Conservation (phyloP, 2,888 invertebrate genomes). For the Schizaphis graminum region DNA sequence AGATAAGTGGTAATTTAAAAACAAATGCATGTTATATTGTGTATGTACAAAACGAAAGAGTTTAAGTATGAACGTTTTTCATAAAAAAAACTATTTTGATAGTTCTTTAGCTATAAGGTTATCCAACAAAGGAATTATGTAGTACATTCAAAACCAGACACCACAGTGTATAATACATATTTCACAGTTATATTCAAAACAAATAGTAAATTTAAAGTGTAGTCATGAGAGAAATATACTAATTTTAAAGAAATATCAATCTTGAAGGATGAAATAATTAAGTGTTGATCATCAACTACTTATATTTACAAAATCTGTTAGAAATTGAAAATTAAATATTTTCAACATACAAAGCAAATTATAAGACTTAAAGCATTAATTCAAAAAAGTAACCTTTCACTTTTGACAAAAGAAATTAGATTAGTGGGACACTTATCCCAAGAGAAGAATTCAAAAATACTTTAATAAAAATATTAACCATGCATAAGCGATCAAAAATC, state of each 20-base stretch:
- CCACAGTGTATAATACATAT: neutral
- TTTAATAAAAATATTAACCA: slow-evolving; percentile 1
- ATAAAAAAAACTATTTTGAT: neutral
- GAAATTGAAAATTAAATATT: neutral
- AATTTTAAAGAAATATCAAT: neutral
- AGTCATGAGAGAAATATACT: neutral
- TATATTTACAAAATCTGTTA: neutral
- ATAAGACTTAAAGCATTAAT: slow-evolving; percentile 2
- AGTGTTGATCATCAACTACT: neutral
- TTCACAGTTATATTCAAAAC: neutral
- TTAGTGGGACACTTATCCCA: neutral
- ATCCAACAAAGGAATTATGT: neutral
- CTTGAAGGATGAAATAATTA: neutral
- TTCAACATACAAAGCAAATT: neutral
- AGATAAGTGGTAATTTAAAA: neutral
- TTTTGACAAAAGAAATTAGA: neutral
- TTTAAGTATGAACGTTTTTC: neutral
- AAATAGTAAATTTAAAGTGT: neutral
- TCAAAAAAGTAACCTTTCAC: neutral
- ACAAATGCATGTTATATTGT: neutral
- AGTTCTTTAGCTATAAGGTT: neutral
- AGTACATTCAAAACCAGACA: neutral
- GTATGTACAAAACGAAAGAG: neutral
- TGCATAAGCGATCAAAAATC: slow-evolving; percentile 14
- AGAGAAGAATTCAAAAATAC: slow-evolving; percentile 26